Percentiles rank a stretch among this genome's conserved stretches.
Conservation (phyloP, 2,113 vertebrate species). For the Sinocyclocheilus rhinocerous region DNA sequence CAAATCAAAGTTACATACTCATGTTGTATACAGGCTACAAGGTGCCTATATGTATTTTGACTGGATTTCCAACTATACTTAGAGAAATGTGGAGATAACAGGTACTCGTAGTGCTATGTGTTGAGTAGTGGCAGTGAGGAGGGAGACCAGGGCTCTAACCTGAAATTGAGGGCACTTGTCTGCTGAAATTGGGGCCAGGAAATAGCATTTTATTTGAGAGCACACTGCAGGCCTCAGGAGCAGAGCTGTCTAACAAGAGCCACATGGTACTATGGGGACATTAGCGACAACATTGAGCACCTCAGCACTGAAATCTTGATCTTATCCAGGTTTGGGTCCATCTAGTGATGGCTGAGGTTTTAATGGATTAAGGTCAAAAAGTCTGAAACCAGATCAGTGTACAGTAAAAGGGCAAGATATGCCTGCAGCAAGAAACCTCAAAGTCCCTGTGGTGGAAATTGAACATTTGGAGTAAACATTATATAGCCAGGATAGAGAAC, state of each 20-base stretch:
- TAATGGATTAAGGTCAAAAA: slow-evolving; percentile 8
- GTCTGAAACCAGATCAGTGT: slow-evolving; percentile 21
- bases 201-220: slow-evolving; percentile 68
- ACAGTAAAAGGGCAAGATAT: background rate
- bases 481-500: background rate
- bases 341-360: slow-evolving; percentile 25
- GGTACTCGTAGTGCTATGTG: slow-evolving; percentile 18
- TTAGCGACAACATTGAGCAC: slow-evolving; percentile 47
- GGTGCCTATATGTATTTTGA: background rate
- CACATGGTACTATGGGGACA: slow-evolving; percentile 61
- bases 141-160: slow-evolving; percentile 52
- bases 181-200: slow-evolving; percentile 68
- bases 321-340: slow-evolving; percentile 28
- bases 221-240: slow-evolving; percentile 54
- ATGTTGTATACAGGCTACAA: background rate
- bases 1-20: background rate
- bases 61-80: background rate
- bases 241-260: slow-evolving; percentile 46
- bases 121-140: slow-evolving; percentile 48
- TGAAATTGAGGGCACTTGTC: slow-evolving; percentile 69
- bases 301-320: background rate
- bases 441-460: background rate
- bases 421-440: background rate
- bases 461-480: background rate
- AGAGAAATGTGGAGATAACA: slow-evolving; percentile 1